Evolutionary conservation across 2,797 vertebrate genomes (phyloP).

Genomic region (Hipposideros larvatus): DNA sequence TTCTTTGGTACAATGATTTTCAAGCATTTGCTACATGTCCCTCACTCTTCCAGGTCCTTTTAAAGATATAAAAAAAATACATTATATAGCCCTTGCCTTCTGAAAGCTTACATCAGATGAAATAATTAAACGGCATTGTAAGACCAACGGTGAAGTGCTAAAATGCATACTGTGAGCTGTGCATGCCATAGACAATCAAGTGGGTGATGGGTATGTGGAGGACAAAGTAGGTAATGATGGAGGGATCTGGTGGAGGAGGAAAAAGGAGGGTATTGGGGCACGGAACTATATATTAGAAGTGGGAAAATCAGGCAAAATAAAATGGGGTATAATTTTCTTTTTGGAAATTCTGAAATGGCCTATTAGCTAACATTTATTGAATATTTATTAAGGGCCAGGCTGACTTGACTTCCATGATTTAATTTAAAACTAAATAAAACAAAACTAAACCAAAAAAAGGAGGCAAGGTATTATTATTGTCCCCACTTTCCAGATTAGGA

Average conservation of each 20-base stretch:
- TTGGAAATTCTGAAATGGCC: neutral
- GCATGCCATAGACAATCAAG: neutral
- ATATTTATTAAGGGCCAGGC: neutral
- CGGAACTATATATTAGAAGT: neutral
- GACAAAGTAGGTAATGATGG: neutral
- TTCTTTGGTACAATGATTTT: conserved; percentile 44
- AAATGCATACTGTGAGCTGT: neutral
- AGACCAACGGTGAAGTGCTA: neutral
- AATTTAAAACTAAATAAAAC: neutral
- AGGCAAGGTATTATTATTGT: neutral
- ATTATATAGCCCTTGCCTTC: neutral
- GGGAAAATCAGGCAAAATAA: conserved; percentile 44
- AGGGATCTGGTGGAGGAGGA: neutral
- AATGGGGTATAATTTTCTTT: neutral
- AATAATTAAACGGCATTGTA: neutral
- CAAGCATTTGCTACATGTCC: neutral
- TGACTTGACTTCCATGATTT: neutral
- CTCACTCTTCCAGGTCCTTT: neutral
- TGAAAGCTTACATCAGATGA: neutral
- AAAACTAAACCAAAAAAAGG: neutral
- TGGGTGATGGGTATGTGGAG: neutral
- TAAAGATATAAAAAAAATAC: conserved; percentile 49
- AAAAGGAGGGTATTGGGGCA: neutral
- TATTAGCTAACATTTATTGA: neutral
- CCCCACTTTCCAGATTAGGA: neutral